These are phyloP conservation scores for Drosophila merina DNA, from an alignment of 2,888 invertebrate species.

Conservation along the genomic window DNA sequence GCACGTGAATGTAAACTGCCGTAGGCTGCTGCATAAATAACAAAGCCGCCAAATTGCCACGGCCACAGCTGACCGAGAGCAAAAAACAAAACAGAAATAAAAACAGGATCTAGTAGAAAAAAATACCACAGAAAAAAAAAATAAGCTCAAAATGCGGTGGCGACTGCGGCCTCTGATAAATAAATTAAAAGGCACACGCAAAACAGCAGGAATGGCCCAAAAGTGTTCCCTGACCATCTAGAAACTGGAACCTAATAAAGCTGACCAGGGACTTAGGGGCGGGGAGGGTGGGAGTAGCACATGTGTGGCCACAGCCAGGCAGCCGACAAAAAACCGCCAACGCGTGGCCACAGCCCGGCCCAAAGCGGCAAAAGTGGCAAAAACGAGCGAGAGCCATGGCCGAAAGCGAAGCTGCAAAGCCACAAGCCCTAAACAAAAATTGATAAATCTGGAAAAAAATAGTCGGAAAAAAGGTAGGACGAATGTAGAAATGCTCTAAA, in stretches of 20 bases:
- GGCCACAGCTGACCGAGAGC: conserved; percentile 19
- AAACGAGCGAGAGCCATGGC: conserved; percentile 10
- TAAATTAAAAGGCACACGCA: conserved; percentile 77
- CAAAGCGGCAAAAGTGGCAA: conserved; percentile 15
- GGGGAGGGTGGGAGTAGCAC: conserved; percentile 5
- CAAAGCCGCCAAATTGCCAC: conserved; percentile 61
- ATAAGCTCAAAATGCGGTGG: conserved; percentile 25
- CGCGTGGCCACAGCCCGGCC: conserved; percentile 41
- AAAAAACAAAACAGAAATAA: background rate
- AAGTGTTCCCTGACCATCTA: conserved; percentile 47
- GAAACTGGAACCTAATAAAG: conserved; percentile 68
- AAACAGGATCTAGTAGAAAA: conserved; percentile 4
- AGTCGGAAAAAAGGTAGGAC: background rate
- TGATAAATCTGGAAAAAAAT: conserved; percentile 26
- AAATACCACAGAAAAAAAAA: conserved; percentile 2
- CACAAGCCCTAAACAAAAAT: conserved; percentile 48
- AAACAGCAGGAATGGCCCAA: conserved; percentile 58
- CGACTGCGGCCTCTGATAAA: conserved; percentile 55
- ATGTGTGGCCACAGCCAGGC: conserved; percentile 44
- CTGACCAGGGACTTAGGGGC: conserved; percentile 40
- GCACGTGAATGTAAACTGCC: conserved; percentile 49
- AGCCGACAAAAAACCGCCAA: conserved; percentile 24
- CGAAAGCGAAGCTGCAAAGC: conserved; percentile 43
- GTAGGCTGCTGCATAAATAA: conserved; percentile 62
- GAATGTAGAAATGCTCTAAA: background rate